Base-by-base conservation (phyloP, 2,888 invertebrate genomes). In the Marronus borbonicus region DNA sequence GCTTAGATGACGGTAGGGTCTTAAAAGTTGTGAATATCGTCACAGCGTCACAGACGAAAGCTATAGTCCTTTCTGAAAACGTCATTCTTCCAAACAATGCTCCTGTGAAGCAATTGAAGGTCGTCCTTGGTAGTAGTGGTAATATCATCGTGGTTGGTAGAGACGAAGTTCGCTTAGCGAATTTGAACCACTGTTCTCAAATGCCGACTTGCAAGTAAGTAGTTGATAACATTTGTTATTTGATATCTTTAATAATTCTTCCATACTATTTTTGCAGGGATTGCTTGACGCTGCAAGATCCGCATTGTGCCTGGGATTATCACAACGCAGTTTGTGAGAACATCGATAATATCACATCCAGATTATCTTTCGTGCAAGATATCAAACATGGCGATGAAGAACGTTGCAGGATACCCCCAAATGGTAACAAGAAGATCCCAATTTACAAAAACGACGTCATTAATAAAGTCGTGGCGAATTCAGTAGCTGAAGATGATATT, bases 241-340 rank as follows among this genome's bases (percentile, higher is more conserved):
- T 70, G 5, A 36, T 3, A 36, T 36, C 31, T 36, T 36, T 36
- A 36, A 5, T 36, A 36, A 36, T 36, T 4, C 5, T 36, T 36
- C 31, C 31, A 36, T 36, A 36, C 5, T 7, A 24, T 78, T 28
- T 65, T 72, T 80, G 50, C 90, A 93, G 94, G 81, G 93, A 94
- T 83, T 99, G 99, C 88, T 93, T 99, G 3, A 93, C 93, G 49
- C 90, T 98, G 79, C 97, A 98, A 90, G 99, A 99, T 90, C 99
- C 99, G 0, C 97, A 98, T 88, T 99, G 99, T 89, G 97, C 97
- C 24, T 99, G 98, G 98, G 96, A 97, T 87, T 92, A 93, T 5
- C 89, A 89, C 66, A 89, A 89, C 81, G 87, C 89, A 77, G 86
- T 87, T n/a, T 93, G 93, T 84, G 90, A 91, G 28, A 90, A 90